Percentiles rank a stretch among this genome's conserved stretches.
phyloP scores from a whole-genome alignment of 2,888 invertebrate species.

The Aquatica leii region DNA sequence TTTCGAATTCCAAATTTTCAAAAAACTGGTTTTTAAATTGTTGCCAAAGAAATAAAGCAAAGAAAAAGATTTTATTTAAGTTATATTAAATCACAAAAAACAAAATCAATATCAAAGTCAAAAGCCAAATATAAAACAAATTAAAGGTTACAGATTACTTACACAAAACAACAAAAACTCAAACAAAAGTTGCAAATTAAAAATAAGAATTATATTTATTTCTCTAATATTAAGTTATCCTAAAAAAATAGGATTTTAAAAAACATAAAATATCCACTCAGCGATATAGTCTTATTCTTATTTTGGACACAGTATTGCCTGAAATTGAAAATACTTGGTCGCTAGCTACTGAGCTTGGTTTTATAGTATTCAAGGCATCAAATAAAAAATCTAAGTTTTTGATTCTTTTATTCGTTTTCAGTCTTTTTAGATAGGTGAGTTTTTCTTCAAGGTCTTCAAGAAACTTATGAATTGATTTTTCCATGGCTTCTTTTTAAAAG shows the following conservation, averaged over 20 bases:
- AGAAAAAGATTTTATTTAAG: constrained; percentile 23
- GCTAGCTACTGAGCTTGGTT: constrained; percentile 30
- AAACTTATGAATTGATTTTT: constrained; percentile 26
- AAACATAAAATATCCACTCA: constrained; percentile 24
- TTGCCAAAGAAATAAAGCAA: constrained; percentile 17
- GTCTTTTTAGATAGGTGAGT: constrained; percentile 18
- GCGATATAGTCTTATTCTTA: constrained; percentile 30
- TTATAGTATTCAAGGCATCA: constrained; percentile 27
- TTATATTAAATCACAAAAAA: too few relatives aligned
- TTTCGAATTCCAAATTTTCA: constrained; percentile 16
- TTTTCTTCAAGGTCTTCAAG: constrained; percentile 21
- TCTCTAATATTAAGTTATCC: constrained; percentile 1
- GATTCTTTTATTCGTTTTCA: constrained; percentile 15
- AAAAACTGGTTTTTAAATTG: constrained; percentile 20
- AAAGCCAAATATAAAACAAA: background rate
- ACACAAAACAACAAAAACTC: constrained; percentile 5
- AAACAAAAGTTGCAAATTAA: background rate
- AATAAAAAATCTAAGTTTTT: constrained; percentile 21
- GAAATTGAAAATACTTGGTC: too few relatives aligned
- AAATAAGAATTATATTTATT: constrained; percentile 3
- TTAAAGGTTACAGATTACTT: constrained; percentile 6
- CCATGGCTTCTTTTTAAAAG: constrained; percentile 18
- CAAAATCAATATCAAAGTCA: constrained; percentile 12
- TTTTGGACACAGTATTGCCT: constrained; percentile 32
- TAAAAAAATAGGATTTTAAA: constrained; percentile 6